Evolutionary conservation across 2,797 vertebrate genomes (phyloP), one percentile per base, ranked within the genome.

Genomic region (Platalea minor): DNA sequence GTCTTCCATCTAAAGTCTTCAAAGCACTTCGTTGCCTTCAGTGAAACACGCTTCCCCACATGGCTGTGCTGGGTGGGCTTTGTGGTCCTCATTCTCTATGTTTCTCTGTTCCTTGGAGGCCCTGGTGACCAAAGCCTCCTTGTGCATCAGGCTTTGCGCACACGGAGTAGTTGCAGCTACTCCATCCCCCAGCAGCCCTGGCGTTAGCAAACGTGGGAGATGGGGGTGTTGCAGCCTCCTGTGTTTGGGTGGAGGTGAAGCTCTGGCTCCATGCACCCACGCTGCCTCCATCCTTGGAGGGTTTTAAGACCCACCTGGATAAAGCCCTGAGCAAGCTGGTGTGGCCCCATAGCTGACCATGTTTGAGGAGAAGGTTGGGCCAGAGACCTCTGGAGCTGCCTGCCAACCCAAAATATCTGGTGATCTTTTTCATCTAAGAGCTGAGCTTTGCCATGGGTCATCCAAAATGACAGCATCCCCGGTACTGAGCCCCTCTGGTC

Each of bases 241-340:
- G 3, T 33, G 10, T 18, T 48, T 18, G 60, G 41, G 21, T 18
- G 81, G 29, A 35, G 35, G 23, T 25, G 17, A 54, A 53, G 67
- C 33, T 72, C 28, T 31, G 77, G 39, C 39, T 69, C 23, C 0
- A 0, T 5, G 29, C 1, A 1, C 6, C 25, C 0, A 0, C 5
- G 18, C 13, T 68, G 39, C 19, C 41, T 51, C 74, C 5, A 7
- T 5, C 56, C 43, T 35, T n/a, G 46, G 57, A 53, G 26, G 39
- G 11, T 33, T 64, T 53, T 13, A 5, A 33, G 20, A 7, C 21
- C 31, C 57, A 14, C 18, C 25, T 17, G 33, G 48, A 41, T 41
- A 15, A 83, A 77, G 26, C 46, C 18, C 2, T 5, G 28, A 21
- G 79, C 4, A 60, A 46, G 11, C 26, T 5, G 33, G 8, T 46